Evolutionary conservation across 2,888 invertebrate species (phyloP).

Genomic region (Cryptus viduatorius): DNA sequence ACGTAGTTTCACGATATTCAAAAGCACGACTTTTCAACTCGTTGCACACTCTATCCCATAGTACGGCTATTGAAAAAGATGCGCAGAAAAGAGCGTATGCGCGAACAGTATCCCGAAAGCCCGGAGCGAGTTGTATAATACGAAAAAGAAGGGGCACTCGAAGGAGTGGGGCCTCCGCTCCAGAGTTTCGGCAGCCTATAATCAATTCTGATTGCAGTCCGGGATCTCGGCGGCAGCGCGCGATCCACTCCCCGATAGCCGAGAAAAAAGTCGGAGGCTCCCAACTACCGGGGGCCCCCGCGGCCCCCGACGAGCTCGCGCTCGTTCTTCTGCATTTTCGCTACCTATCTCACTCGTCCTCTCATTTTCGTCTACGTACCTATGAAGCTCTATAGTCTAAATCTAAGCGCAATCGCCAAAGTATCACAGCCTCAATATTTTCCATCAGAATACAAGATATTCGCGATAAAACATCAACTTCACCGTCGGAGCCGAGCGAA

Average conservation of each 20-base stretch:
- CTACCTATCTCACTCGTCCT: conserved; percentile 46
- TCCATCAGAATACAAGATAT: neutral
- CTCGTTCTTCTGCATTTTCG: conserved; percentile 51
- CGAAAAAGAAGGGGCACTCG: conserved; percentile 57
- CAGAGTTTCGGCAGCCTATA: conserved; percentile 85
- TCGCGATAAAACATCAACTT: neutral
- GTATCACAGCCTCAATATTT: neutral
- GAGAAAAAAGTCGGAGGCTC: conserved; percentile 81
- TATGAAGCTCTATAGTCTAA: conserved; percentile 59
- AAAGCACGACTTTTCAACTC: too few species aligned
- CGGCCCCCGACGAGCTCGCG: conserved; percentile 51
- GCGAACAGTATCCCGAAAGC: conserved; percentile 52
- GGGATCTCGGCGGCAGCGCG: conserved; percentile 80
- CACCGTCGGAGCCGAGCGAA: conserved; percentile 63
- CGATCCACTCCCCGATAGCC: conserved; percentile 83
- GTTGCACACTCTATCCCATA: neutral
- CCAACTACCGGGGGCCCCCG: conserved; percentile 80
- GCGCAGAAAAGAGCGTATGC: conserved; percentile 42
- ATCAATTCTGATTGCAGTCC: conserved; percentile 85
- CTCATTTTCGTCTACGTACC: conserved; percentile 55
- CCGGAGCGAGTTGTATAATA: conserved; percentile 69
- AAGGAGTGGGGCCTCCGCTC: conserved; percentile 76
- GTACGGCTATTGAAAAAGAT: neutral
- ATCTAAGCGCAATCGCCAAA: neutral
- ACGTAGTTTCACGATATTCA: too few species aligned